phyloP scores from a whole-genome alignment of 2,113 vertebrate species.

The Prinia subflava region DNA sequence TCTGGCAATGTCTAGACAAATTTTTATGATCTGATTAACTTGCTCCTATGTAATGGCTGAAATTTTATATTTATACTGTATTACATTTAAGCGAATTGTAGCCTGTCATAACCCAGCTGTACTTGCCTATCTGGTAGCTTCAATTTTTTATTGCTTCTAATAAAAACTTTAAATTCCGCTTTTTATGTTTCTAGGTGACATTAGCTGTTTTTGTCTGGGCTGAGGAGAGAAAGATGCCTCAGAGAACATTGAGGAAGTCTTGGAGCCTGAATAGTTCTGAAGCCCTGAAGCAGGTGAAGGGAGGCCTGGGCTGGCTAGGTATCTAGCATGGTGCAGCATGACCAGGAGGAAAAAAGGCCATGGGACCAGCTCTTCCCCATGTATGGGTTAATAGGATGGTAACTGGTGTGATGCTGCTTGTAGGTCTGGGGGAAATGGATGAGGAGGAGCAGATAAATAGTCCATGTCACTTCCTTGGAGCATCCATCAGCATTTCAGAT shows the following conservation, averaged over 20 bases:
- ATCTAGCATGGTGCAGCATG: accelerated
- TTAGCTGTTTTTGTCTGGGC: neutral
- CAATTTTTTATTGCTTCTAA: neutral
- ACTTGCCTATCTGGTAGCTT: neutral
- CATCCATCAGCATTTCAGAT: neutral
- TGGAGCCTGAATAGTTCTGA: neutral
- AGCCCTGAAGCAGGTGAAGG: neutral
- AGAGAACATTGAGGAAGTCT: neutral
- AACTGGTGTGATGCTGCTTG: neutral
- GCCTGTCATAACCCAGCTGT: neutral
- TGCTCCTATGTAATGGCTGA: neutral
- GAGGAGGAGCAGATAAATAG: neutral
- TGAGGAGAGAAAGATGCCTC: neutral
- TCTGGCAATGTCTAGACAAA: neutral
- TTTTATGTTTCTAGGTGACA: neutral
- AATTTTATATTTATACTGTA: neutral
- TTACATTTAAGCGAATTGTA: neutral
- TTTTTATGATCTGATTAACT: neutral
- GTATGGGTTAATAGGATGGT: neutral
- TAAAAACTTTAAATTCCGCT: neutral
- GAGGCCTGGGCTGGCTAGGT: neutral
- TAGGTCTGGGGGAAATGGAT: neutral
- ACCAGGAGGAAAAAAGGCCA: neutral
- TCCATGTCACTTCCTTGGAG: neutral
- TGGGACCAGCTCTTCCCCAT: neutral